A percentile compares a stretch with the other conserved stretches of the same genome.
Conservation (phyloP, 2,888 invertebrate species). For the Caenorhabditis sp. region DNA sequence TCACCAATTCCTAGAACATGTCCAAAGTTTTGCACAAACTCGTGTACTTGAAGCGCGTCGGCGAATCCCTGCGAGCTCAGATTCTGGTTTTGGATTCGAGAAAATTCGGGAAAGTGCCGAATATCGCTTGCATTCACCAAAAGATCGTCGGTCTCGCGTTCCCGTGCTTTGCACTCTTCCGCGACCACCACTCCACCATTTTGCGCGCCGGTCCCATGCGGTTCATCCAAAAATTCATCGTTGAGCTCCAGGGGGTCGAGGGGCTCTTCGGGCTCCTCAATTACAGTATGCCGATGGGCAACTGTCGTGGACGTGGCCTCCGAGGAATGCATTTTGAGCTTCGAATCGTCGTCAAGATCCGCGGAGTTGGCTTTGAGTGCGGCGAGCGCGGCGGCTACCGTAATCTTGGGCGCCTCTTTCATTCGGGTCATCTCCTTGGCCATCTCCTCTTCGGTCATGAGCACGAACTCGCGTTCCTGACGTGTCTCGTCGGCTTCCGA, state of each 20-base stretch:
- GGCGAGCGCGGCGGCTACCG: too few relatives aligned
- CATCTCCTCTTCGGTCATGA: conserved; percentile 41
- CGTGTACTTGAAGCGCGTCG: conserved; percentile 93
- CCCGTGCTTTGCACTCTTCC: conserved; percentile 80
- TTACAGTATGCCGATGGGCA: neutral
- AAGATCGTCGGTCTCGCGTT: conserved; percentile 91
- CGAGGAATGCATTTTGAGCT: too few relatives aligned
- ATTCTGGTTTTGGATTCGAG: conserved; percentile 87
- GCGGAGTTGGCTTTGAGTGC: too few relatives aligned
- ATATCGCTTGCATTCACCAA: conserved; percentile 81
- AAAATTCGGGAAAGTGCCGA: conserved; percentile 82
- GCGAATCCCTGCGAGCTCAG: conserved; percentile 91
- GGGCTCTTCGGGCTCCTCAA: conserved; percentile 30
- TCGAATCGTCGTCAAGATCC: too few relatives aligned
- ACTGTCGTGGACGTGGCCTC: too few relatives aligned
- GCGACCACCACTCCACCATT: neutral
- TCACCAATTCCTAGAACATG: conserved; percentile 93
- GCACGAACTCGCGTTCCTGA: conserved; percentile 23
- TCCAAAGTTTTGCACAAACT: conserved; percentile 95
- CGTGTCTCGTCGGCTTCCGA: conserved; percentile 10
- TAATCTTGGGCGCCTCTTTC: conserved; percentile 6
- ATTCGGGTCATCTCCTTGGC: conserved; percentile 84
- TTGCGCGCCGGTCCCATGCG: neutral
- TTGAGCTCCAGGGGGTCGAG: conserved; percentile 23
- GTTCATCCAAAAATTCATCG: conserved; percentile 40